Evolutionary conservation across 2,113 vertebrate species (phyloP).

Genomic region (Pseudolaguvia tuberculata): DNA sequence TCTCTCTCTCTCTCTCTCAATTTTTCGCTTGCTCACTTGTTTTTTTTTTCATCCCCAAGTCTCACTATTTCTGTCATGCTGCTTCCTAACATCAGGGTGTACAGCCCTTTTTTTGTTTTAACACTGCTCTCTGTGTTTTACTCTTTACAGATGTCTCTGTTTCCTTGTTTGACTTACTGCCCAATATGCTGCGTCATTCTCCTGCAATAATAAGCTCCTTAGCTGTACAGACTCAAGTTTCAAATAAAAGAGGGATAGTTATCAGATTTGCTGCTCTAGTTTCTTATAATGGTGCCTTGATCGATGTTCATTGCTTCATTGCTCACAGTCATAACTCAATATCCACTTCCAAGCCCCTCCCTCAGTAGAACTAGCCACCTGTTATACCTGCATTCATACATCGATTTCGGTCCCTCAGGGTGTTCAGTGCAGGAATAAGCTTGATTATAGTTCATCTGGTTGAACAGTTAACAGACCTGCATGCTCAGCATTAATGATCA

Average conservation of each 20-base stretch:
- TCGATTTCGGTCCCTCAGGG: constrained; percentile 25
- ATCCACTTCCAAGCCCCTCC: constrained; percentile 4
- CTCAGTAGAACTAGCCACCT: constrained; percentile 2
- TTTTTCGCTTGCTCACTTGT: constrained; percentile 19
- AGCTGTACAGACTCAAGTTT: constrained; percentile 29
- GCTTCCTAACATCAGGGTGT: background rate
- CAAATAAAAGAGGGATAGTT: constrained; percentile 31
- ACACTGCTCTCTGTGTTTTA: background rate
- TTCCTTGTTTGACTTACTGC: background rate
- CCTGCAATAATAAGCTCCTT: constrained; percentile 11
- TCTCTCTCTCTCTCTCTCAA: constrained; percentile 13
- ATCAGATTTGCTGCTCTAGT: constrained; percentile 33
- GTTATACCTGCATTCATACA: constrained; percentile 2
- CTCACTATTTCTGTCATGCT: background rate
- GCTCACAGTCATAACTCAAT: constrained; percentile 28
- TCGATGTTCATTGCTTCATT: constrained; percentile 42
- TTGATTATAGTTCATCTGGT: constrained; percentile 20
- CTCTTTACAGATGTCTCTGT: background rate
- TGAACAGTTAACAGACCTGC: constrained; percentile 37
- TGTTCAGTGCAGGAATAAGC: background rate
- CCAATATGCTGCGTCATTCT: constrained; percentile 32
- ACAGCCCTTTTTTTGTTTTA: constrained; percentile 1
- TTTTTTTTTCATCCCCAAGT: background rate
- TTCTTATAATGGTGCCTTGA: constrained; percentile 39
- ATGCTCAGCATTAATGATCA: constrained; percentile 16